Conservation (phyloP, 2,113 vertebrate genomes). For the Recurvirostra avosetta region DNA sequence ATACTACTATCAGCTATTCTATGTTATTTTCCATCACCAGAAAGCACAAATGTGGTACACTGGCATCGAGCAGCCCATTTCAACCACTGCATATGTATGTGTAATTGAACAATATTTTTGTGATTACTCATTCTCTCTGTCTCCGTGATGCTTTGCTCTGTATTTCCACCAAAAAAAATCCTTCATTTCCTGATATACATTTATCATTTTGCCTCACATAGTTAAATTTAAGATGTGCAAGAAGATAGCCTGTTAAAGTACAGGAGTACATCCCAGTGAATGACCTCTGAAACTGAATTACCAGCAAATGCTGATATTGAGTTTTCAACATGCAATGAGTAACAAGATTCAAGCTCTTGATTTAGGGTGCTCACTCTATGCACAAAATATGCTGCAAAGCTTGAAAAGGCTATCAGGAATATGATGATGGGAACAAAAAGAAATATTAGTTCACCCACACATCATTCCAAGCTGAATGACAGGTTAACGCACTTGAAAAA, state of each 20-base stretch:
- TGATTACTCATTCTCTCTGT: background rate
- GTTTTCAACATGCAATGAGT: background rate
- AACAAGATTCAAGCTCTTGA: background rate
- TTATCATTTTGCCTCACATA: background rate
- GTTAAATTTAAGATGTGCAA: background rate
- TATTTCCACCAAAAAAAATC: background rate
- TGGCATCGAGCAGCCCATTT: background rate
- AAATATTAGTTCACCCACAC: background rate
- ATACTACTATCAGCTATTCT: background rate
- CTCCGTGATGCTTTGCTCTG: background rate
- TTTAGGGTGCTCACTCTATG: background rate
- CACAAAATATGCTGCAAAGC: background rate
- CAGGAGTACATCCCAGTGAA: background rate
- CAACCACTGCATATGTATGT: background rate
- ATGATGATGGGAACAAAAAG: background rate
- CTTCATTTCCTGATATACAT: background rate
- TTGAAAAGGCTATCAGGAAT: background rate
- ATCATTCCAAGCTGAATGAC: background rate
- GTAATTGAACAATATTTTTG: background rate
- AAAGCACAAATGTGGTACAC: background rate
- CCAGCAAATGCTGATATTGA: background rate
- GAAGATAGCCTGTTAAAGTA: background rate
- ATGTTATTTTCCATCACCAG: background rate
- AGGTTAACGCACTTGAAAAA: conserved; percentile 4
- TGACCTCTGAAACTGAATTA: background rate